Evolutionary conservation across 1,140 invertebrate genomes (phyloP).

Genomic region (Muscidifurax raptorellus): DNA sequence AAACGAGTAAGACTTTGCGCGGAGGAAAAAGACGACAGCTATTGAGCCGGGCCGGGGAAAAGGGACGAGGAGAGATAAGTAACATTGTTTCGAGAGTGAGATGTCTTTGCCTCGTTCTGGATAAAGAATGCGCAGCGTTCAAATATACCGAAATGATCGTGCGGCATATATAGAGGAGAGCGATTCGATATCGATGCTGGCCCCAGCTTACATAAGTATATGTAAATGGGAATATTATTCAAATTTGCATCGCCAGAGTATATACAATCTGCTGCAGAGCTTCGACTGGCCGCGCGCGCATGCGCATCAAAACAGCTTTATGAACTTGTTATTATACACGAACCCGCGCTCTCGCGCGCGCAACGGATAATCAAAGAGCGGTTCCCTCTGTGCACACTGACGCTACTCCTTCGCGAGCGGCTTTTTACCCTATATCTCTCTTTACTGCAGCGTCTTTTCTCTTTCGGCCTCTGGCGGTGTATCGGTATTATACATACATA

Average conservation of each 20-base stretch:
- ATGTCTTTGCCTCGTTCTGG: slow-evolving; percentile 62
- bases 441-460: slow-evolving; percentile 18
- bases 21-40: slow-evolving; percentile 17
- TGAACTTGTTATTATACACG: slow-evolving; percentile 73
- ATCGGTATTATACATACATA: too few species aligned
- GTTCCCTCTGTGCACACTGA: slow-evolving; percentile 52
- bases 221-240: slow-evolving; percentile 70
- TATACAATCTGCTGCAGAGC: too few species aligned
- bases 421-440: slow-evolving; percentile 31
- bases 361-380: slow-evolving; percentile 72
- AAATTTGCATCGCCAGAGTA: slow-evolving; percentile 56
- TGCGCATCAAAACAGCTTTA: slow-evolving; percentile 69
- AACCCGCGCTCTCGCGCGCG: slow-evolving; percentile 27
- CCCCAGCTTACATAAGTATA: slow-evolving; percentile 67
- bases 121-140: not conserved
- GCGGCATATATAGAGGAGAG: slow-evolving; percentile 10
- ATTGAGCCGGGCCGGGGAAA: not conserved
- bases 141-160: not conserved
- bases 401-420: not conserved
- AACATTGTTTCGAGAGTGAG: slow-evolving; percentile 76
- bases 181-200: slow-evolving; percentile 55
- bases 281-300: slow-evolving; percentile 56
- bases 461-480: not conserved
- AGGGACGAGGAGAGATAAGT: slow-evolving; percentile 50
- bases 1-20: not conserved